Conservation (phyloP, 2,797 vertebrate genomes). For the Bucorvus abyssinicus region DNA sequence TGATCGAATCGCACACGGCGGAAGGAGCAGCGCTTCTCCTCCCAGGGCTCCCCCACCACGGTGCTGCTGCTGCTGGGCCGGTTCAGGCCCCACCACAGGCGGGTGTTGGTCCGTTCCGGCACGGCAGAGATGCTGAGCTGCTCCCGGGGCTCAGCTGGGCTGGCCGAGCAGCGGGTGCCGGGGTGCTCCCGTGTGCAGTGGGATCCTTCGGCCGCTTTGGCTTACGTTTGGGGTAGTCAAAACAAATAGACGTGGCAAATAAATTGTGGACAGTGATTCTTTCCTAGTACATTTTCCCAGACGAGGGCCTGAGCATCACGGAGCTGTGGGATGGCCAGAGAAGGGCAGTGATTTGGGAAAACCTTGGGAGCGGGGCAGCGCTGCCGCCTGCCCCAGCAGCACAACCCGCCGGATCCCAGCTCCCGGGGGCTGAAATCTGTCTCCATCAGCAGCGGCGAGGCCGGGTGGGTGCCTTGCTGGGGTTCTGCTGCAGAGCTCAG, state of each 20-base stretch:
- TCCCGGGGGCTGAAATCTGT: too few species aligned
- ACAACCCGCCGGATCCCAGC: too few species aligned
- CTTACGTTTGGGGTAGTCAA: background rate
- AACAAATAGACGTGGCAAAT: background rate
- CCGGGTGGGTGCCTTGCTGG: too few species aligned
- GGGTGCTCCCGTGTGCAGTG: accelerated
- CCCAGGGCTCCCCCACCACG: accelerated
- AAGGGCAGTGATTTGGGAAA: background rate
- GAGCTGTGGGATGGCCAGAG: too few species aligned
- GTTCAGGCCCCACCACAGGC: background rate
- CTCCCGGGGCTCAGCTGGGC: background rate
- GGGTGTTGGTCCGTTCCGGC: background rate
- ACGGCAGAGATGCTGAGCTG: background rate
- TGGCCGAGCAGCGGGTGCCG: background rate
- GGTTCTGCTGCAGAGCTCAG: too few species aligned
- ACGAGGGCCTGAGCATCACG: background rate
- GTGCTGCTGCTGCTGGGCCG: background rate
- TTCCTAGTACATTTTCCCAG: background rate
- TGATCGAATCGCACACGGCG: accelerated
- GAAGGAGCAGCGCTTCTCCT: background rate
- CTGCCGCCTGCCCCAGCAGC: too few species aligned
- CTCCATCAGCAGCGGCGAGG: too few species aligned
- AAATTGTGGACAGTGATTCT: background rate
- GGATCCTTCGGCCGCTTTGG: background rate
- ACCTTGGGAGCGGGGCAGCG: too few species aligned